Evolutionary conservation across 1,140 invertebrate species (phyloP), one percentile per base, ranked within the genome.

Genomic region (Hypsibius dujardini): DNA sequence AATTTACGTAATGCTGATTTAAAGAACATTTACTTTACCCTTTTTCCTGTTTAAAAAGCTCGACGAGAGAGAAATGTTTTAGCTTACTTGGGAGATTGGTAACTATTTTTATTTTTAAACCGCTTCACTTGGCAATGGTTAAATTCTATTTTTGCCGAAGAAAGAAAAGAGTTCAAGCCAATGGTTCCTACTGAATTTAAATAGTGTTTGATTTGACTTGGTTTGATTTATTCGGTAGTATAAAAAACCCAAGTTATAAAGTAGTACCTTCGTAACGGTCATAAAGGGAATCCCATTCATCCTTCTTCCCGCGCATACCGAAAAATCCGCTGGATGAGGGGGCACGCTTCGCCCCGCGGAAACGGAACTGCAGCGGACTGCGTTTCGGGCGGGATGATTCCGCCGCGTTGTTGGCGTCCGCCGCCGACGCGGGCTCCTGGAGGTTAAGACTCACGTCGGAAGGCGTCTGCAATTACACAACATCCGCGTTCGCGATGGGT

Each of bases 231-330:
- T 28, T 28, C 28, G 28, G 28, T 28, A 28, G 28, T 28, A 28
- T 28, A 28, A 28, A 28, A 28, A 28, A 28, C 50, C 7, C 50
- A 7, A 7, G 7, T 7, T 56, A 12, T 56, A 28, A 28, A 28
- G 28, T 28, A 28, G 28, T 28, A 28, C 28, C 28, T 28, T 28
- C 28, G 28, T 28, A 28, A 28, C 28, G 28, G 28, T 28, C 28
- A 28, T 28, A 28, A 28, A 28, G 28, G 28, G 62, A 12, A 67
- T 67, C 62, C 62, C 62, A 67, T 42, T 67, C 12, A 45, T 67
- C 62, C 45, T 67, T 67, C 62, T 67, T 67, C 12, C 62, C 62
- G 12, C 62, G 62, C 62, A 67, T 67, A 0, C 62, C 62, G 62
- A 67, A 67, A 42, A 67, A 67, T 12, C 62, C 62, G 42, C 62